Conservation (phyloP, 2,888 invertebrate species). For the Ichneumon xanthorius region DNA sequence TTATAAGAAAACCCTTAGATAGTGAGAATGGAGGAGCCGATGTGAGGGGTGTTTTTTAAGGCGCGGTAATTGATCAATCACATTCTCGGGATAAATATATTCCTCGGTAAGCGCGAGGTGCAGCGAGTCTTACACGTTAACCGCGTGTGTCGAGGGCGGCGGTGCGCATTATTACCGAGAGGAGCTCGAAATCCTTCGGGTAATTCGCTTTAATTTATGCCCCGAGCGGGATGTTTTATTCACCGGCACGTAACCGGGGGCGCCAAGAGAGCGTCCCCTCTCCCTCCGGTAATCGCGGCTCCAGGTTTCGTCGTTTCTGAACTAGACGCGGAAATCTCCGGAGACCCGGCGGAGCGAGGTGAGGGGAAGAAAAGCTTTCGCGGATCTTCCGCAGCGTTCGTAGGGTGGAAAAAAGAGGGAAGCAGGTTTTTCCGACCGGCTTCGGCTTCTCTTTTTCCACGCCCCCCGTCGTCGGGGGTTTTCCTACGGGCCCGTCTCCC, state of each 20-base stretch:
- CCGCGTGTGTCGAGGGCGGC: conserved; percentile 41
- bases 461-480: neutral
- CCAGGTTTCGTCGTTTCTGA: conserved; percentile 55
- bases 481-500: neutral
- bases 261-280: conserved; percentile 23
- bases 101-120: neutral
- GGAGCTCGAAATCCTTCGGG: conserved; percentile 69
- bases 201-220: conserved; percentile 74
- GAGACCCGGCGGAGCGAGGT: conserved; percentile 37
- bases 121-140: neutral
- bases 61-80: too few relatives aligned
- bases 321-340: conserved; percentile 53
- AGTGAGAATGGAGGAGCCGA: too few relatives aligned
- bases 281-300: conserved; percentile 59
- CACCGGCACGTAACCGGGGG: conserved; percentile 69
- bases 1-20: too few relatives aligned
- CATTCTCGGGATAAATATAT: too few relatives aligned
- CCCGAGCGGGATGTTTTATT: conserved; percentile 71
- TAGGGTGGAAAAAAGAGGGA: neutral
- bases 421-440: conserved; percentile 13
- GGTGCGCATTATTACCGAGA: conserved; percentile 50
- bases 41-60: too few relatives aligned
- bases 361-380: conserved; percentile 27
- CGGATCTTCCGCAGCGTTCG: conserved; percentile 1
- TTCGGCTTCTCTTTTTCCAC: neutral